Percentiles rank a stretch among this genome's conserved stretches.
Evolutionary conservation across 2,888 invertebrate genomes (phyloP).

Genomic region (Macrosiphum euphorbiae): DNA sequence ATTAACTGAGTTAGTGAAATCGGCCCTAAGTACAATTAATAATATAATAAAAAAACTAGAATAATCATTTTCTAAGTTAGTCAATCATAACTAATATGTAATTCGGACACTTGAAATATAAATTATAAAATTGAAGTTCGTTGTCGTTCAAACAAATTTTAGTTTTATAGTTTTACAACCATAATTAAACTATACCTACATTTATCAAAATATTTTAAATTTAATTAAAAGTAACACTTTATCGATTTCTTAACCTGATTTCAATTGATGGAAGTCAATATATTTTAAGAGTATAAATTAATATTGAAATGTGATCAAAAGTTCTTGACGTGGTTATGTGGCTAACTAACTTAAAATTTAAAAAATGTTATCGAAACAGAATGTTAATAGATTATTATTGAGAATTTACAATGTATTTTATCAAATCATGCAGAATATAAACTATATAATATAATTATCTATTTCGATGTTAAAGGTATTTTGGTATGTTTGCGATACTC

Average conservation of each 20-base stretch:
- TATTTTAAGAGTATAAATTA: not conserved
- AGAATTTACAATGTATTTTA: not conserved
- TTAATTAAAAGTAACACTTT: not conserved
- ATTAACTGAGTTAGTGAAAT: too few relatives aligned
- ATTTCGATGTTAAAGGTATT: not conserved
- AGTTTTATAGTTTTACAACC: not conserved
- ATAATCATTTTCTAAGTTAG: too few relatives aligned
- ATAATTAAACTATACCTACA: not conserved
- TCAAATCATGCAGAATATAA: not conserved
- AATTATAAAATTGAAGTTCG: too few relatives aligned
- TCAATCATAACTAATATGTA: too few relatives aligned
- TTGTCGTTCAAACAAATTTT: too few relatives aligned
- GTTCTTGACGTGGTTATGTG: not conserved
- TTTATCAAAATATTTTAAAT: not conserved
- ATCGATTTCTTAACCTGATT: not conserved
- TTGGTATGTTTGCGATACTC: not conserved
- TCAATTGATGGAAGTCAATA: not conserved
- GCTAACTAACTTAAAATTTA: not conserved
- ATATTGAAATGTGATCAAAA: not conserved
- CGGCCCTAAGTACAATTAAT: too few relatives aligned
- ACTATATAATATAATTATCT: not conserved
- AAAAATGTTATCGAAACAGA: not conserved
- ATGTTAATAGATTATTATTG: not conserved
- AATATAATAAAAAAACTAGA: too few relatives aligned
- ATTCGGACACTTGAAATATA: too few relatives aligned